A percentile compares a stretch with the other conserved stretches of the same genome.
Evolutionary conservation across 2,797 vertebrate genomes (phyloP).

Genomic region (Sandelia bainsii): DNA sequence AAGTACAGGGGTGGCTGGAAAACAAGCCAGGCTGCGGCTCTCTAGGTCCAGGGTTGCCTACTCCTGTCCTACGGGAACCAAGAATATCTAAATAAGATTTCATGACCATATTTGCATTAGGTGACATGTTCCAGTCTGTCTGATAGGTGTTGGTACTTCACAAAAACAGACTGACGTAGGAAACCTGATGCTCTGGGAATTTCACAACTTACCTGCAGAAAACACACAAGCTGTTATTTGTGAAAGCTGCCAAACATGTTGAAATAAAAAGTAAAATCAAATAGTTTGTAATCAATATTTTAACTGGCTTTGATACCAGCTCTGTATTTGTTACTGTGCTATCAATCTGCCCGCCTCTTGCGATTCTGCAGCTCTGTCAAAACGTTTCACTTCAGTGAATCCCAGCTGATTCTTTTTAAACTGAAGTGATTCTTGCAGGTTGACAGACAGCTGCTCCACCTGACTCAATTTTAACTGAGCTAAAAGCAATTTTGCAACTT

Average conservation of each 20-base stretch:
- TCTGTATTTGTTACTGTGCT: background rate
- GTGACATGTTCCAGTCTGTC: too few relatives aligned
- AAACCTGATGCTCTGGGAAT: background rate
- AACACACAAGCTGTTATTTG: background rate
- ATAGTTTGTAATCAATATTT: conserved; percentile 4
- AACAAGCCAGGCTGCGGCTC: too few relatives aligned
- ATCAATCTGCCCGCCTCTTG: conserved; percentile 21
- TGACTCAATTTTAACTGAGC: background rate
- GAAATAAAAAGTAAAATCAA: conserved; percentile 2
- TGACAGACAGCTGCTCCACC: conserved; percentile 31
- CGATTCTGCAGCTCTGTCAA: conserved; percentile 41
- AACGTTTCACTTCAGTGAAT: conserved; percentile 37
- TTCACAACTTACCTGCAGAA: background rate
- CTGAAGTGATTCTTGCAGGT: conserved; percentile 30
- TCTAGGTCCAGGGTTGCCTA: too few relatives aligned
- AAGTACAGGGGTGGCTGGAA: too few relatives aligned
- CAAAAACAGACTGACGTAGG: background rate
- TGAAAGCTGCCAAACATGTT: background rate
- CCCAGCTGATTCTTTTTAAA: conserved; percentile 23
- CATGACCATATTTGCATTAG: too few relatives aligned
- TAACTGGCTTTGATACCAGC: conserved; percentile 1
- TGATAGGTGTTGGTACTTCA: too few relatives aligned
- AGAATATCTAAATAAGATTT: too few relatives aligned
- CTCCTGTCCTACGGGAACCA: too few relatives aligned
- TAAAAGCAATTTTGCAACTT: conserved; percentile 41